Evolutionary conservation across 64 coral and sea anemone genomes (phyloP).

Genomic region (Stylophora pistillata): DNA sequence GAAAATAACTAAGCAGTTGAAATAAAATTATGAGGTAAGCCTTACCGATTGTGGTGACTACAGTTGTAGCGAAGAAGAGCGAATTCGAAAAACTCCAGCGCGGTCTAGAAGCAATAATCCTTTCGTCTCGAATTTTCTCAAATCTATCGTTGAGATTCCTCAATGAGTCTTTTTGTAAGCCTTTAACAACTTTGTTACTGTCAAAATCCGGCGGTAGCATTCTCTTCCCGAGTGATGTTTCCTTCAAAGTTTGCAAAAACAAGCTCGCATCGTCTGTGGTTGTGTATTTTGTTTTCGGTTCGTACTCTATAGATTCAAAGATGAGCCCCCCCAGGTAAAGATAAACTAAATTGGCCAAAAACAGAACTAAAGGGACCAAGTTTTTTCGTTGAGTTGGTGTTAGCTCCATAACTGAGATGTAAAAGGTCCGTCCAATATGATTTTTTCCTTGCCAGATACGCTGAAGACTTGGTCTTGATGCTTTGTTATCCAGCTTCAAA

Average conservation of each 20-base stretch:
- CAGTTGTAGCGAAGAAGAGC: slow-evolving; percentile 87
- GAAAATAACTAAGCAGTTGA: too few relatives aligned
- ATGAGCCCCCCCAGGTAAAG: slow-evolving; percentile 84
- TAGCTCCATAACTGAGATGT: slow-evolving; percentile 53
- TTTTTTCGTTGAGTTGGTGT: slow-evolving; percentile 65
- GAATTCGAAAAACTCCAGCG: slow-evolving; percentile 96
- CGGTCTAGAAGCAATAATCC: slow-evolving; percentile 57
- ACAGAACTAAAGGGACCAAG: slow-evolving; percentile 63
- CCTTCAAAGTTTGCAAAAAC: slow-evolving; percentile 71
- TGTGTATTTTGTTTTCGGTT: slow-evolving; percentile 28
- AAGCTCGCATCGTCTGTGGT: slow-evolving; percentile 52
- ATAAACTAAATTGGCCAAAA: slow-evolving; percentile 73
- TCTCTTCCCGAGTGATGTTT: slow-evolving; percentile 51
- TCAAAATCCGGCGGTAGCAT: slow-evolving; percentile 62
- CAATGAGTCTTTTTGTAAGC: slow-evolving; percentile 54
- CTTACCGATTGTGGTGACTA: slow-evolving; percentile 93
- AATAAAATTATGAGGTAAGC: not conserved
- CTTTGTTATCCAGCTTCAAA: not conserved
- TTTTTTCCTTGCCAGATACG: not conserved
- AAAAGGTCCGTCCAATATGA: not conserved
- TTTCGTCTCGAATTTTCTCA: slow-evolving; percentile 47
- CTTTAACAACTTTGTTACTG: slow-evolving; percentile 54
- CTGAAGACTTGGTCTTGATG: not conserved
- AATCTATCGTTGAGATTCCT: slow-evolving; percentile 62
- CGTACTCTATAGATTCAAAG: slow-evolving; percentile 76